These are phyloP conservation scores for Ligdia adustata DNA, from an alignment of 2,888 invertebrate genomes.

Conservation along the genomic window DNA sequence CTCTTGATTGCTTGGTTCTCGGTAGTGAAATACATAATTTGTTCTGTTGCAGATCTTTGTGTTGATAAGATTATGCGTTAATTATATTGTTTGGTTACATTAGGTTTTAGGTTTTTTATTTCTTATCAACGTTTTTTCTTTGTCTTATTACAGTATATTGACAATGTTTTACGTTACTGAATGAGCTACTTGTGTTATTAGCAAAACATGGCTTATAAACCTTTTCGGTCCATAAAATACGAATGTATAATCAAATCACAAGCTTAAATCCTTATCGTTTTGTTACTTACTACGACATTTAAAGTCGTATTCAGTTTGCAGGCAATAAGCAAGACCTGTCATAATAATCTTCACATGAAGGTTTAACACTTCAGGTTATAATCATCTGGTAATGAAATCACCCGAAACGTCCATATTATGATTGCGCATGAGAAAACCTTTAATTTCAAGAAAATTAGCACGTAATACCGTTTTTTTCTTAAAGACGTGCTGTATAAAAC, in stretches of 20 bases:
- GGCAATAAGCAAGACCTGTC: background rate
- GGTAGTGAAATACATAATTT: constrained; percentile 14
- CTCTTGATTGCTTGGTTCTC: constrained; percentile 8
- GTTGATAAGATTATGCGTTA: constrained; percentile 7
- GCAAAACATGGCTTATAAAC: too few species aligned
- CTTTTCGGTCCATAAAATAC: too few species aligned
- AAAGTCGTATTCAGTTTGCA: too few species aligned
- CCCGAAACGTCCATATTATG: constrained; percentile 13
- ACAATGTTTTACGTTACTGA: too few species aligned
- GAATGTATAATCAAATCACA: too few species aligned
- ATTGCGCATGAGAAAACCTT: constrained; percentile 9
- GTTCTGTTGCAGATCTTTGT: constrained; percentile 12
- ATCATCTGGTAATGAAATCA: constrained; percentile 21
- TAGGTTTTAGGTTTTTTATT: background rate
- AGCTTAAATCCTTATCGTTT: too few species aligned
- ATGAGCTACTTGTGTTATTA: too few species aligned
- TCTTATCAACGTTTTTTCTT: background rate
- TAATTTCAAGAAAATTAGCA: constrained; percentile 24
- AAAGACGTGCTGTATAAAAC: constrained; percentile 8
- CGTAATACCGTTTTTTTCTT: constrained; percentile 4
- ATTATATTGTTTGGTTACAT: too few species aligned
- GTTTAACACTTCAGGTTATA: constrained; percentile 16
- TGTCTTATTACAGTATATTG: too few species aligned
- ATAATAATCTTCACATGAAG: constrained; percentile 14
- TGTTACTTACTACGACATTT: too few species aligned